These are phyloP conservation scores for Clepsis dumicolana DNA, from an alignment of 2,888 invertebrate genomes.

Conservation along the genomic window DNA sequence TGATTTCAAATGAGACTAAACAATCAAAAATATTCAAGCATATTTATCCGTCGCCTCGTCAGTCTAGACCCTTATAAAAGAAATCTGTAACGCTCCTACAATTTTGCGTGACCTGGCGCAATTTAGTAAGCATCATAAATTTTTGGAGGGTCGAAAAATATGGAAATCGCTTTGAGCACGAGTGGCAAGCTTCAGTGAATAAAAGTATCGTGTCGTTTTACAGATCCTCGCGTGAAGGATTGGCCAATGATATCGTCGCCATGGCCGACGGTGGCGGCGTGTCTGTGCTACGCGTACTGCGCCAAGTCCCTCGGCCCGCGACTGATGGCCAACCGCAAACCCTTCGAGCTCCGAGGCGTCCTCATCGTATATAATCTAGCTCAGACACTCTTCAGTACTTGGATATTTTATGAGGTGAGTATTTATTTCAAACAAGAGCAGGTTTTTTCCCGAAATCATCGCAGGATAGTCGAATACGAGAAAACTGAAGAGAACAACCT, in stretches of 20 bases:
- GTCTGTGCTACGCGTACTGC: conserved; percentile 93
- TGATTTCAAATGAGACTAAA: background rate
- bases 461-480: background rate
- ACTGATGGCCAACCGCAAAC: conserved; percentile 96
- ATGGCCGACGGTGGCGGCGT: conserved; percentile 93
- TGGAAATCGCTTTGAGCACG: conserved; percentile 26
- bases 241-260: conserved; percentile 97
- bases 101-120: conserved; percentile 25
- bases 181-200: conserved; percentile 19
- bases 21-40: conserved; percentile 1
- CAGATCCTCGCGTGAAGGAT: conserved; percentile 95
- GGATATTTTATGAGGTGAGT: conserved; percentile 96
- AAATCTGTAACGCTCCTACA: conserved; percentile 4
- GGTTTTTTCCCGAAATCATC: background rate
- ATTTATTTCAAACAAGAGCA: background rate
- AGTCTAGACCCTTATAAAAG: background rate
- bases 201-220: conserved; percentile 55
- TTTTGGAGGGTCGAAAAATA: conserved; percentile 15
- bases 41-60: background rate
- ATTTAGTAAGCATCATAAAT: conserved; percentile 8
- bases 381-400: conserved; percentile 95
- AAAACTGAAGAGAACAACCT: no score
- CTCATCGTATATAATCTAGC: conserved; percentile 95
- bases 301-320: conserved; percentile 93
- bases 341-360: conserved; percentile 92